Evolutionary conservation across 2,888 invertebrate genomes (phyloP), one percentile per base, ranked within the genome.

Genomic region (Zygogramma bicolorata): DNA sequence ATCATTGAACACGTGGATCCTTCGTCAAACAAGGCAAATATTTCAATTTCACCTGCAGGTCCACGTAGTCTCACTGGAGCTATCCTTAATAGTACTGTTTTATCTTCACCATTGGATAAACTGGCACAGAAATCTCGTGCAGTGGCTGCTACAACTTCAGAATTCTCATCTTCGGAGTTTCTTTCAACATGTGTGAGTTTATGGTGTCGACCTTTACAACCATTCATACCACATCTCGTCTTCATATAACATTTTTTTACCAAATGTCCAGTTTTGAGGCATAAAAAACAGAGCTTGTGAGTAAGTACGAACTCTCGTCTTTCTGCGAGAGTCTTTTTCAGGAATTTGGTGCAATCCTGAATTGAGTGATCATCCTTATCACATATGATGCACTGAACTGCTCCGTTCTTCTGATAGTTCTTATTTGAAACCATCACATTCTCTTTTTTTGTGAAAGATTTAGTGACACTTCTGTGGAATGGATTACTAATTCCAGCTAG

Each of bases 401-500:
- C n/a, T n/a, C n/a, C n/a, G n/a, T n/a, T n/a, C 13, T 58, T 58
- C 7, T 58, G 18, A 8, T 25, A 7, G 22, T 8, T 58, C 22
- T 20, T 29, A 20, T 58, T 62, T 22, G 62, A 38, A 5, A 62
- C 22, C 65, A 65, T 57, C 7, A 65, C 65, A 34, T 29, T 53
- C n/a, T 65, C 53, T 34, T 31, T 53, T 38, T n/a, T 40, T n/a
- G 38, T 18, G 8, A 31, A 1, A 40, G 18, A 3, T 25, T 8
- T 62, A 4, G n/a, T 13, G 15, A 7, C 8, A 25, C n/a, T n/a
- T 42, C 18, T 49, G 53, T 65, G 65, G 8, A 65, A 38, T 20
- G 65, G 65, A 65, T 65, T 65, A 10, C 49, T 65, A 15, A 65
- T 49, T 53, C 15, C 25, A 27, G 53, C 25, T 29, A 58, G 25